Evolutionary conservation across 64 coral and sea anemone species (phyloP).

Genomic region (Acropora tenuis): DNA sequence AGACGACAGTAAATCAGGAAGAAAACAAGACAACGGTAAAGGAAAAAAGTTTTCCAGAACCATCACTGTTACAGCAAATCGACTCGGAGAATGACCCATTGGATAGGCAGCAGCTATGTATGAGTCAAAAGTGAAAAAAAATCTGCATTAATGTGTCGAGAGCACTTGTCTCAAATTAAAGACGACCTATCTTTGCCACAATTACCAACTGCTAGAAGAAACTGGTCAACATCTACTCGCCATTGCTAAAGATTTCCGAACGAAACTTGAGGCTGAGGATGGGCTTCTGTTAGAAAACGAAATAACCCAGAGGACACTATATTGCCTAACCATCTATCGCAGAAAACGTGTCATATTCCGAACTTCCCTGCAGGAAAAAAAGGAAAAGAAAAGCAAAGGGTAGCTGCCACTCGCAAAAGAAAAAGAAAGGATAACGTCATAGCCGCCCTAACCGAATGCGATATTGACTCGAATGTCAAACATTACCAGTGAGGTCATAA

Average conservation of each 20-base stretch:
- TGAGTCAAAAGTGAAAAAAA: slow-evolving; percentile 15
- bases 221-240: slow-evolving; percentile 24
- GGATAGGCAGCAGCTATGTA: not conserved
- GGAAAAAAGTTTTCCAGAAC: not conserved
- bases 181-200: slow-evolving; percentile 31
- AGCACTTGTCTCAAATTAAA: slow-evolving; percentile 29
- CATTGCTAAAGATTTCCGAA: slow-evolving; percentile 15
- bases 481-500: no score
- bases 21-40: not conserved
- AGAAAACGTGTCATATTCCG: not conserved
- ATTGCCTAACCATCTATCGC: not conserved
- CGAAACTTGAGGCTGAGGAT: slow-evolving; percentile 22
- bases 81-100: not conserved
- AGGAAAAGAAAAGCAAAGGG: slow-evolving; percentile 1
- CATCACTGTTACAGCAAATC: not conserved
- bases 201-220: slow-evolving; percentile 3
- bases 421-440: no score
- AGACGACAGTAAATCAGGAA: slow-evolving; percentile 21
- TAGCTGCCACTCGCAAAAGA: not conserved
- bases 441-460: no score
- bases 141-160: slow-evolving; percentile 35
- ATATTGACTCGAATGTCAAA: no score
- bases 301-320: not conserved
- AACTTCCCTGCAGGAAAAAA: slow-evolving; percentile 30
- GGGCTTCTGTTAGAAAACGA: slow-evolving; percentile 21